phyloP scores from a whole-genome alignment of 92 coral and sea anemone species.

The Desmophyllum pertusum region DNA sequence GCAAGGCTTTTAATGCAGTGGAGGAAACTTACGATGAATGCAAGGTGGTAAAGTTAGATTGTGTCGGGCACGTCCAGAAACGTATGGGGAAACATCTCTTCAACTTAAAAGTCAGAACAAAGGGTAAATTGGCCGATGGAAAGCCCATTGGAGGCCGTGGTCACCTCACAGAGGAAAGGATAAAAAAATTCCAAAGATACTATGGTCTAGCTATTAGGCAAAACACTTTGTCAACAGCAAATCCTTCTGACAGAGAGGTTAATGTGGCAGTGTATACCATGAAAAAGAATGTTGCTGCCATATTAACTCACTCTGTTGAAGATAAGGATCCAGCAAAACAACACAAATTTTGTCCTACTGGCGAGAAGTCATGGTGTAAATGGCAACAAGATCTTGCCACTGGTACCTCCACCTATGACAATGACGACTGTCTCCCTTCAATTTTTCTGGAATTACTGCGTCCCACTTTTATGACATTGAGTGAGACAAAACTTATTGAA shows the following conservation, averaged over 20 bases:
- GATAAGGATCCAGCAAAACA: slow-evolving; percentile 34
- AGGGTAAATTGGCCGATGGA: slow-evolving; percentile 53
- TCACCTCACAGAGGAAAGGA: slow-evolving; percentile 43
- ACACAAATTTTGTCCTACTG: slow-evolving; percentile 50
- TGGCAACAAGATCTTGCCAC: slow-evolving; percentile 52
- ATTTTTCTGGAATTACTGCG: slow-evolving; percentile 40
- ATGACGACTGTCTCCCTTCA: slow-evolving; percentile 43
- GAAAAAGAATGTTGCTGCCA: slow-evolving; percentile 48
- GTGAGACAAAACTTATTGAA: slow-evolving; percentile 57
- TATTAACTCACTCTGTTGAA: slow-evolving; percentile 46
- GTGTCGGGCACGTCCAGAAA: slow-evolving; percentile 60
- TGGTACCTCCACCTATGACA: slow-evolving; percentile 36
- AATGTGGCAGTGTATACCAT: slow-evolving; percentile 47
- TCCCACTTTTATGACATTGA: slow-evolving; percentile 51
- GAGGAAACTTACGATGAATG: slow-evolving; percentile 34
- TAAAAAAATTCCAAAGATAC: slow-evolving; percentile 40
- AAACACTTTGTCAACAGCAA: slow-evolving; percentile 32
- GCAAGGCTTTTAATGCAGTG: slow-evolving; percentile 43
- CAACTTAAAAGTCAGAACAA: slow-evolving; percentile 34
- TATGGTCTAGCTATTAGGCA: slow-evolving; percentile 58
- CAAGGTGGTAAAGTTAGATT: slow-evolving; percentile 46
- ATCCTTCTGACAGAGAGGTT: slow-evolving; percentile 53
- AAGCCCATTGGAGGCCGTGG: slow-evolving; percentile 49
- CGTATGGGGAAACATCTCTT: slow-evolving; percentile 54
- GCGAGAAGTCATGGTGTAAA: slow-evolving; percentile 54